Evolutionary conservation across 2,113 vertebrate species (phyloP).

Genomic region (Semnornis frantzii): DNA sequence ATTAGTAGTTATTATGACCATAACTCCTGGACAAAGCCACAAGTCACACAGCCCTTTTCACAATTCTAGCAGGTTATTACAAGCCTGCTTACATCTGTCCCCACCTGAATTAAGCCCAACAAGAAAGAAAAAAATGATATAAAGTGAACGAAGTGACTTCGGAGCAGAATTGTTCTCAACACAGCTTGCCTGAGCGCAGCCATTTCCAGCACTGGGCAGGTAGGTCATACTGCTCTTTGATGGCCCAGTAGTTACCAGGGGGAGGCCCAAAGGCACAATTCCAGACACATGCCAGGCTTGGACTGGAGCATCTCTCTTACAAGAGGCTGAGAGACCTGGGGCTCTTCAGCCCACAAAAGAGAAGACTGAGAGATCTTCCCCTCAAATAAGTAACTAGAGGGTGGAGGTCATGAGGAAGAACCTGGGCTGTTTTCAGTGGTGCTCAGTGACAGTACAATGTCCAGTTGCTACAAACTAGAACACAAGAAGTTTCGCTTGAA

Average conservation of each 20-base stretch:
- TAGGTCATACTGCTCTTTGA: background rate
- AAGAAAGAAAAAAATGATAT: background rate
- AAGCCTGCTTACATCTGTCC: background rate
- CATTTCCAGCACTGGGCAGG: background rate
- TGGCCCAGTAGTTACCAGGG: background rate
- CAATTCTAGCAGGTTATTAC: background rate
- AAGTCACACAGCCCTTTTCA: background rate
- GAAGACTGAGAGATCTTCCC: no score
- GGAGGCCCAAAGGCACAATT: background rate
- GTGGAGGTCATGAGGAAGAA: no score
- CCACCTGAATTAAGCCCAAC: background rate
- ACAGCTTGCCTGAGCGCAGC: rapidly evolving
- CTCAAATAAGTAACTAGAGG: no score
- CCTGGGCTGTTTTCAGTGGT: no score
- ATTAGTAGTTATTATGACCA: constrained; percentile 15
- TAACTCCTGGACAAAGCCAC: background rate
- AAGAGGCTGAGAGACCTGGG: no score
- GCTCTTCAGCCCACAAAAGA: no score
- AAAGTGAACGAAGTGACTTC: background rate
- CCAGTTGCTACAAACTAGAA: no score
- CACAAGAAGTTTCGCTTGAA: no score
- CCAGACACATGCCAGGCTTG: background rate
- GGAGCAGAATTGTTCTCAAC: background rate
- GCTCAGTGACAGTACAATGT: no score
- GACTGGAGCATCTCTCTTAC: no score